phyloP scores from a whole-genome alignment of 2,888 invertebrate species.

The Eupithecia subumbrata region DNA sequence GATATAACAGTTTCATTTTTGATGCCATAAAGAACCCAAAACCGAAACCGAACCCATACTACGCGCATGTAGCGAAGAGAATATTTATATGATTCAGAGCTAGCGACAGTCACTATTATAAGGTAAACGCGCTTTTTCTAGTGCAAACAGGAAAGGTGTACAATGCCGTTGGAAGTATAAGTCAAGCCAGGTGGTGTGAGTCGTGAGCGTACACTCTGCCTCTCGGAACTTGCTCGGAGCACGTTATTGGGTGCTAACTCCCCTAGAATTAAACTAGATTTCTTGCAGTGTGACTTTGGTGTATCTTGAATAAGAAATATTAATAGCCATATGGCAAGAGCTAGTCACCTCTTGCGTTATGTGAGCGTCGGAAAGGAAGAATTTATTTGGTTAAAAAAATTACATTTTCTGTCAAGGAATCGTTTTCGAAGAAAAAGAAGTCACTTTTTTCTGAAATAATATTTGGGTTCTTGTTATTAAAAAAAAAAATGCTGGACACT shows the following conservation, averaged over 20 bases:
- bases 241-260: conserved; percentile 10
- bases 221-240: conserved; percentile 6
- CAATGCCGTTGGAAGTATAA: neutral
- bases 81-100: neutral
- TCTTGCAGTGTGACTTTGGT: neutral
- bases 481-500: no score
- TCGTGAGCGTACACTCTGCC: neutral
- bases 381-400: neutral
- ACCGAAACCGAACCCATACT: no score
- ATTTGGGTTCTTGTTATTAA: neutral
- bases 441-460: neutral
- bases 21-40: neutral
- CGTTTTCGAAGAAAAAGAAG: neutral
- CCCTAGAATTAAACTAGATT: neutral
- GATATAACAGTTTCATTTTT: neutral
- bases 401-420: neutral
- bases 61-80: neutral
- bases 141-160: neutral
- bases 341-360: neutral
- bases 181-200: conserved; percentile 10
- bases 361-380: neutral
- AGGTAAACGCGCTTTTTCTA: neutral
- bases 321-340: neutral
- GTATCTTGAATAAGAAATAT: neutral
- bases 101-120: neutral